Percentiles rank a stretch among this genome's conserved stretches.
Conservation (phyloP, 2,888 invertebrate genomes). For the Lycia hirtaria region DNA sequence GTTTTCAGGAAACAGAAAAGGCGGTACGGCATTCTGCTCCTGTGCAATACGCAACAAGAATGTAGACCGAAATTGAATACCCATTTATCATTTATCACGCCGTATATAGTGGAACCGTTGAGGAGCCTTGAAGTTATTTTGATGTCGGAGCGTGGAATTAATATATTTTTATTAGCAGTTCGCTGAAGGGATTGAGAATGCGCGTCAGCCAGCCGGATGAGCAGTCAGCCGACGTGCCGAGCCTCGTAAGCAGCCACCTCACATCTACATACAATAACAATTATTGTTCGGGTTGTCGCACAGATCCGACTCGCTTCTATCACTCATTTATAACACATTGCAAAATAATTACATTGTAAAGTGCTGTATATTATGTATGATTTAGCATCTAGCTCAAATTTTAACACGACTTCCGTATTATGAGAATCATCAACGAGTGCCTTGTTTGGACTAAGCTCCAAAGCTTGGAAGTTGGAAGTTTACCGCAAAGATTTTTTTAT, state of each 20-base stretch:
- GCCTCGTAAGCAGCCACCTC: constrained; percentile 49
- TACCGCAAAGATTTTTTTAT: no score
- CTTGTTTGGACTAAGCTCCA: no score
- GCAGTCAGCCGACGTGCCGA: constrained; percentile 53
- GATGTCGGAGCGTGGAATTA: constrained; percentile 31
- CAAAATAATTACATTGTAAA: background rate
- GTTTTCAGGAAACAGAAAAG: no score
- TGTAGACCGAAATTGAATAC: no score
- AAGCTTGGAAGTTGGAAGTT: no score
- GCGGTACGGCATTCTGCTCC: no score
- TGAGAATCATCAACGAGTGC: no score
- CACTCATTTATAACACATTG: constrained; percentile 5
- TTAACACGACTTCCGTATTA: no score
- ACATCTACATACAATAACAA: constrained; percentile 40
- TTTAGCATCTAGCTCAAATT: no score
- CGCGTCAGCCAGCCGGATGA: constrained; percentile 56
- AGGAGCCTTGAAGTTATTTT: constrained; percentile 44
- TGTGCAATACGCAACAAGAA: no score
- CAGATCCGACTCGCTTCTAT: background rate
- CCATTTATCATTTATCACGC: constrained; percentile 24
- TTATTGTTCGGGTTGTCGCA: constrained; percentile 33
- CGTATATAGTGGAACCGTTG: constrained; percentile 32
- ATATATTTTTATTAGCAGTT: constrained; percentile 54
- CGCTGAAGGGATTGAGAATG: constrained; percentile 52
- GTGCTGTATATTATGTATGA: background rate